Base-by-base conservation (phyloP, 1,140 invertebrate genomes). In the Brachionus sp. region DNA sequence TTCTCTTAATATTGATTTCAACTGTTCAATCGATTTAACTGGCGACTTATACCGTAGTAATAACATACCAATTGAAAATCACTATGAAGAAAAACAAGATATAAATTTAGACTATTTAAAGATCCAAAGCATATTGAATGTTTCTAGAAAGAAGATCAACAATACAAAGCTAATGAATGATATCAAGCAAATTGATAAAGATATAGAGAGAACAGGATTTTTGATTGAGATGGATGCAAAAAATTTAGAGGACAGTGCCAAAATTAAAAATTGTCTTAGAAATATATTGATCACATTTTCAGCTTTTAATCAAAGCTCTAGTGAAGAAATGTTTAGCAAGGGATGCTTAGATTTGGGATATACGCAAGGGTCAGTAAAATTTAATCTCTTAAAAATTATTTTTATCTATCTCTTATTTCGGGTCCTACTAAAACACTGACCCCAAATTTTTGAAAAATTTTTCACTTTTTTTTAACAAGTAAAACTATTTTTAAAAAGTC, bases 151-250 rank as follows among this genome's bases (percentile, higher is more conserved):
- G 37, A 57, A 37, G 3, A 80, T 80, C 6, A 29, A 16, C 9
- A 57, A 57, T 62, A 42, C 50, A 35, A 80, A 80, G n/a, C 39
- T 80, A 3, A 23, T 80, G 16, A 44, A 33, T 37, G 77, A 80
- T 29, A 80, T 80, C 2, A 57, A 42, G 7, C 77, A 80, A 80
- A 80, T 80, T 19, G 77, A 80, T 29, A 80, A 80, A 16, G 77
- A 80, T 44, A 29, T 80, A 16, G 77, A 80, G n/a, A 57, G 77
- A 80, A 80, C 77, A 25, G 16, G 50, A 29, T 66, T 39, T 57
- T 16, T 80, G 2, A 80, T 23, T 37, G 77, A 80, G 16, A 25
- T 80, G 10, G 29, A 42, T 23, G 37, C 23, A 39, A 33, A 44
- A 13, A 9, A 44, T 46, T 23, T 44, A 73, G 64, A 10, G 0